Evolutionary conservation across 2,113 vertebrate species (phyloP).

Genomic region (Indri indri): DNA sequence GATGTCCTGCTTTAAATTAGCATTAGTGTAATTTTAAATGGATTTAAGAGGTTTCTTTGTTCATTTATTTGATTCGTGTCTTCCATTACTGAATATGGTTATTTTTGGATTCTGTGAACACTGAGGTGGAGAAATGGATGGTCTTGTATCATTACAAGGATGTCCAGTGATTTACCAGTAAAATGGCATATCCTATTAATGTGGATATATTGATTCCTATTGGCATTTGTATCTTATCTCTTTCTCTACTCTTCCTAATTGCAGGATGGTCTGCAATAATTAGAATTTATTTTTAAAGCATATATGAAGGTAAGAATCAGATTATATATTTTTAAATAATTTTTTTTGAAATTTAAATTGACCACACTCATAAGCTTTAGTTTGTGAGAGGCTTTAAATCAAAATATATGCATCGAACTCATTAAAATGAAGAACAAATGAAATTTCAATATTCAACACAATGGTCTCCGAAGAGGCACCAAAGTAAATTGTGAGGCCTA

Average conservation of each 20-base stretch:
- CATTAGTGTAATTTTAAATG: background rate
- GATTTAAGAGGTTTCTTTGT: background rate
- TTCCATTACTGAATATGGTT: background rate
- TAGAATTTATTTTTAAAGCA: background rate
- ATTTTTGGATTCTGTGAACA: background rate
- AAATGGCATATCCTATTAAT: background rate
- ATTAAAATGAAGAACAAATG: slow-evolving; percentile 55
- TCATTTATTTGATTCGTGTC: background rate
- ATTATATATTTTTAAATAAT: background rate
- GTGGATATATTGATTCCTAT: background rate
- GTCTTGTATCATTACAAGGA: background rate
- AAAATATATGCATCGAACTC: slow-evolving; percentile 40
- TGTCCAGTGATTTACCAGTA: background rate
- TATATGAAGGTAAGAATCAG: background rate
- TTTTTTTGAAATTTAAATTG: background rate
- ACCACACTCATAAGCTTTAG: background rate
- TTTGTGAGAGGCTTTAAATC: background rate
- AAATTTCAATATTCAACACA: slow-evolving; percentile 60
- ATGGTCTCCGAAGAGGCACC: slow-evolving; percentile 38
- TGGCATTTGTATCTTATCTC: background rate
- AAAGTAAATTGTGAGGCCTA: slow-evolving; percentile 53
- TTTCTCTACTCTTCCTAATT: background rate
- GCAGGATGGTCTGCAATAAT: background rate
- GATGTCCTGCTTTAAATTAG: background rate
- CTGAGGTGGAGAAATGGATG: background rate